phyloP scores from a whole-genome alignment of 2,113 vertebrate genomes.

The Rhinogobius similis region DNA sequence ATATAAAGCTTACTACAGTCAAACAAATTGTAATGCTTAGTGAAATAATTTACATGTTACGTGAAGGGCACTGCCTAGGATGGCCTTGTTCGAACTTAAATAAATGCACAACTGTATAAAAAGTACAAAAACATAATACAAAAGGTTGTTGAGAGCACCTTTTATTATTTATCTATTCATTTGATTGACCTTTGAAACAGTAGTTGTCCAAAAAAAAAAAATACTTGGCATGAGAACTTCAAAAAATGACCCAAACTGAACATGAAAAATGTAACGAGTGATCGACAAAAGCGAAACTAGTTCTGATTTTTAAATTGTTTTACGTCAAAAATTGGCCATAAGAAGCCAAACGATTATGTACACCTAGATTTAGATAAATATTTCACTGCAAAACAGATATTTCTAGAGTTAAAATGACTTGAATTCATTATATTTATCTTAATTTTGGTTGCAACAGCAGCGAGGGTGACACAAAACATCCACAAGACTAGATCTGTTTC shows the following conservation, averaged over 20 bases:
- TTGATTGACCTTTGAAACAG: slow-evolving; percentile 5
- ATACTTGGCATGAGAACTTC: slow-evolving; percentile 57
- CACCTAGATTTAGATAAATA: slow-evolving; percentile 9
- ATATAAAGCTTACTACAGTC: slow-evolving; percentile 44
- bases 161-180: too few relatives aligned
- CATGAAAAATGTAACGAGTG: slow-evolving; percentile 10
- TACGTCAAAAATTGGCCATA: background rate
- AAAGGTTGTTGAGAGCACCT: slow-evolving; percentile 42
- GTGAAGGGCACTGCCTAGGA: slow-evolving; percentile 73
- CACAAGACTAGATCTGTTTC: too few relatives aligned
- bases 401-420: too few relatives aligned
- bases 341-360: background rate
- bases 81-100: slow-evolving; percentile 57
- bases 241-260: slow-evolving; percentile 2
- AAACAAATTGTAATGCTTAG: slow-evolving; percentile 40
- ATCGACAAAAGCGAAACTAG: background rate
- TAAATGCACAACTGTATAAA: slow-evolving; percentile 24
- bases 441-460: too few relatives aligned
- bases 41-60: slow-evolving; percentile 23
- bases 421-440: too few relatives aligned
- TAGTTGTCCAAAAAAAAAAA: slow-evolving; percentile 10
- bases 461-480: too few relatives aligned
- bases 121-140: slow-evolving; percentile 39
- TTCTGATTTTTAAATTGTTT: background rate
- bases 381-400: too few relatives aligned